Conservation (phyloP, 2,888 invertebrate species). For the Conchocele bisecta region DNA sequence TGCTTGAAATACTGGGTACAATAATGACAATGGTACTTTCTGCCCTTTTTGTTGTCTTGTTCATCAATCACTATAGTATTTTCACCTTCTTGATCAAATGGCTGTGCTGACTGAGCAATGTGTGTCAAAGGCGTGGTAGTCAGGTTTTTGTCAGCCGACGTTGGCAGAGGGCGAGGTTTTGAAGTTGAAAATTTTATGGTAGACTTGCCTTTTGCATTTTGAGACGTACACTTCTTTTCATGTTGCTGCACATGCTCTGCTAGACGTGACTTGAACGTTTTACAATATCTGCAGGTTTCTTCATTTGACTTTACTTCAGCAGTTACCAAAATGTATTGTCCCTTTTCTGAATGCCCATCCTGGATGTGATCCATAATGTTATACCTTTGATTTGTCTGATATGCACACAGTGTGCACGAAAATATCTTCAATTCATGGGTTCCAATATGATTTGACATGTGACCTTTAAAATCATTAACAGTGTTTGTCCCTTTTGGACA, state of each 20-base stretch:
- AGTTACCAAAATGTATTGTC: constrained; percentile 20
- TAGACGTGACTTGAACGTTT: constrained; percentile 44
- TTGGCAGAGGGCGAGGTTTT: no score
- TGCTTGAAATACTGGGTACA: constrained; percentile 55
- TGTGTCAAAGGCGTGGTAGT: no score
- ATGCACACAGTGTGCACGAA: constrained; percentile 56
- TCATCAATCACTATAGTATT: no score
- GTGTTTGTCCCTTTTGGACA: constrained; percentile 52
- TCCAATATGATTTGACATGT: constrained; percentile 59
- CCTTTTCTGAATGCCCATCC: constrained; percentile 44
- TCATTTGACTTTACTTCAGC: constrained; percentile 44
- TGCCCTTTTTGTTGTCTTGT: constrained; percentile 16
- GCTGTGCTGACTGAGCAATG: no score
- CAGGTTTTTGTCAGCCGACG: no score
- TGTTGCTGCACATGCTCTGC: constrained; percentile 49
- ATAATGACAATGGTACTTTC: constrained; percentile 61
- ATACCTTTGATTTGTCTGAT: constrained; percentile 52
- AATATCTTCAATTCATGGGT: constrained; percentile 54
- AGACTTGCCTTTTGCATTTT: no score
- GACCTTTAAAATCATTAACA: constrained; percentile 45
- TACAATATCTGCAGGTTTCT: constrained; percentile 50
- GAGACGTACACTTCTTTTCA: no score
- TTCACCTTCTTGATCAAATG: neutral
- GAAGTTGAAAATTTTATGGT: no score
- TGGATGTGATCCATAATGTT: constrained; percentile 56